Base-by-base conservation (phyloP, 2,113 vertebrate genomes). In the Pachypanchax playfairii region DNA sequence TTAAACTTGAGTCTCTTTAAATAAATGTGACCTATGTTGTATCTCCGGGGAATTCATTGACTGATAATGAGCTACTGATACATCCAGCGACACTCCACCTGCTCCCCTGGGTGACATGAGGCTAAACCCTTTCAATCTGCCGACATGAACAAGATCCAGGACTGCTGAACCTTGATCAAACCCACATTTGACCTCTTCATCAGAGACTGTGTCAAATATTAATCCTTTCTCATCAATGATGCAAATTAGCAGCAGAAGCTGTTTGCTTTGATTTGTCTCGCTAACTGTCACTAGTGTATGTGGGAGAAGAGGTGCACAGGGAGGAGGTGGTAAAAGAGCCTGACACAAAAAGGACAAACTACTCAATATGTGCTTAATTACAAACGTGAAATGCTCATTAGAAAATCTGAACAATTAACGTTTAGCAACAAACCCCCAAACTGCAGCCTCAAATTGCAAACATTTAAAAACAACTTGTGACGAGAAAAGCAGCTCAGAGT, bases 41-140 rank as follows among this genome's bases (percentile, higher is more conserved):
- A 51, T 29, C 33, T 81, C 51, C 71, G 15, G 29, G 69, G 78
- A 79, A 26, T 24, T 10, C 26, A 41, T 49, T 62, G 29, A 52
- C 18, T 75, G 41, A 4, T 79, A 74, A 84, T 79, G 65, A 80
- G 69, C 51, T 54, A 9, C 20, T 63, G 71, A 63, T 48, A 12
- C 20, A 50, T 62, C 47, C 46, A 47, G 64, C 42, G 75, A 28
- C 41, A 73, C 31, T 55, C 17, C 35, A n/a, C 8, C 36, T 50
- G 9, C 31, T 51, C 48, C 58, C 64, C 46, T 24, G 33, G 21
- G 50, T 55, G 18, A 63, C 71, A 59, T 46, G 2, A 36, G n/a
- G 17, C 4, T 24, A 36, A 67, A 53, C 8, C 24, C 22, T 54
- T 62, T 29, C 18, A 58, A 47, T 42, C 35, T 29, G 42, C 6